Percentiles rank a stretch among this genome's conserved stretches.
These are phyloP conservation scores for Apteryx mantelli DNA, from an alignment of 2,113 vertebrate species.

Conservation along the genomic window DNA sequence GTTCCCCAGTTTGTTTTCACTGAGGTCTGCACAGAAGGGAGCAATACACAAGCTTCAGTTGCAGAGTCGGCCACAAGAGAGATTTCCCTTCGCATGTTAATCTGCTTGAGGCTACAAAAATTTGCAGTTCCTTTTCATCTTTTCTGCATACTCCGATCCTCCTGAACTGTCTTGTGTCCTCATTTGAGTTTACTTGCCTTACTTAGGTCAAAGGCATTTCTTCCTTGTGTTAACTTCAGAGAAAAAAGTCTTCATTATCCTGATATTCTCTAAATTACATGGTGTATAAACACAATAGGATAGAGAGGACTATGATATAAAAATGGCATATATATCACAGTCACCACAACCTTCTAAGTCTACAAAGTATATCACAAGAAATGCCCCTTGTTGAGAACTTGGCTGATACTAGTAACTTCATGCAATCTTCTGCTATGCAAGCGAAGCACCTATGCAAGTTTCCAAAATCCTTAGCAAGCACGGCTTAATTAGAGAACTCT, in stretches of 20 bases:
- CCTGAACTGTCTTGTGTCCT: not conserved
- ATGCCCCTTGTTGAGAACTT: not conserved
- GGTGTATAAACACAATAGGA: no score
- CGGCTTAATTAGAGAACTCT: not conserved
- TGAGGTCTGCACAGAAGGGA: not conserved
- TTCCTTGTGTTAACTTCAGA: no score
- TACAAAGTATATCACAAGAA: not conserved
- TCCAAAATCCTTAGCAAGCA: not conserved
- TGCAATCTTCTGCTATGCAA: not conserved
- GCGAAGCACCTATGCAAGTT: not conserved
- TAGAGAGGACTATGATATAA: no score
- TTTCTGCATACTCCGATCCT: not conserved
- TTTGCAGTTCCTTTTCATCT: not conserved
- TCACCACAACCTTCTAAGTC: no score
- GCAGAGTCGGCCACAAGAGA: not conserved
- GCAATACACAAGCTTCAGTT: not conserved
- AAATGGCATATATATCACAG: no score
- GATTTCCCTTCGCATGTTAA: rapidly evolving
- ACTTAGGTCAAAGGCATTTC: not conserved
- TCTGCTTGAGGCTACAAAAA: not conserved
- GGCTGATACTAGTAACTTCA: not conserved
- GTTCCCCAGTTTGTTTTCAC: not conserved
- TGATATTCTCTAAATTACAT: no score
- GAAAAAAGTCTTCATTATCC: no score
- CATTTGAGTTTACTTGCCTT: not conserved